Percentiles rank a stretch among this genome's conserved stretches.
These are phyloP conservation scores for Cotesia typhae DNA, from an alignment of 1,140 invertebrate species.

Conservation along the genomic window DNA sequence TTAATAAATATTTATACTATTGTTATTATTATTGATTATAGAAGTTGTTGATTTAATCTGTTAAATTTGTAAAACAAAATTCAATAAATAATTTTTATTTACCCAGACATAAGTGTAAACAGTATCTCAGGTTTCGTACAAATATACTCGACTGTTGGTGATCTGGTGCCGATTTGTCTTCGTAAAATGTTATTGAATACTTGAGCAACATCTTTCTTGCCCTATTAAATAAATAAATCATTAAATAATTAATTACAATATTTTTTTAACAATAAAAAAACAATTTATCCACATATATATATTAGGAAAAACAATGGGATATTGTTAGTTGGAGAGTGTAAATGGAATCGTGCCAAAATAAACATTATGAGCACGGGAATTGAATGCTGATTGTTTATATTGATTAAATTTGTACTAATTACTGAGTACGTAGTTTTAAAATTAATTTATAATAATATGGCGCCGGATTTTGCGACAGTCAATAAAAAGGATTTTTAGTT, in stretches of 20 bases:
- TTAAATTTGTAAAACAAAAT: constrained; percentile 15
- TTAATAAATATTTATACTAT: constrained; percentile 1
- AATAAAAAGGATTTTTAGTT: too few relatives aligned
- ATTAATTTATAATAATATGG: too few relatives aligned
- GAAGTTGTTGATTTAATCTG: constrained; percentile 14
- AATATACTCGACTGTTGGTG: constrained; percentile 98
- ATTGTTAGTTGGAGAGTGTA: too few relatives aligned
- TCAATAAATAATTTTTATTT: constrained; percentile 51
- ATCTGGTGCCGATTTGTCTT: constrained; percentile 96
- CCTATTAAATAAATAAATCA: constrained; percentile 65
- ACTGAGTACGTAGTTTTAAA: too few relatives aligned
- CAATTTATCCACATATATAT: background rate
- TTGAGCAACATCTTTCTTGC: constrained; percentile 98
- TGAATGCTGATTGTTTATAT: too few relatives aligned
- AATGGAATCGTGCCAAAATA: too few relatives aligned
- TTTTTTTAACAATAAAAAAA: background rate
- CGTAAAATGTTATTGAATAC: constrained; percentile 99
- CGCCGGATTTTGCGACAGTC: too few relatives aligned
- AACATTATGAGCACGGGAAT: too few relatives aligned
- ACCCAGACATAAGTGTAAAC: constrained; percentile 96
- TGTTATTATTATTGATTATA: constrained; percentile 19
- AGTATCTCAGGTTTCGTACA: constrained; percentile 97
- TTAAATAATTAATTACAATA: constrained; percentile 34
- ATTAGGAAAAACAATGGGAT: background rate
- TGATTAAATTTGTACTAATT: too few relatives aligned